Conservation (phyloP, 2,797 vertebrate species). For the Danio choprae region DNA sequence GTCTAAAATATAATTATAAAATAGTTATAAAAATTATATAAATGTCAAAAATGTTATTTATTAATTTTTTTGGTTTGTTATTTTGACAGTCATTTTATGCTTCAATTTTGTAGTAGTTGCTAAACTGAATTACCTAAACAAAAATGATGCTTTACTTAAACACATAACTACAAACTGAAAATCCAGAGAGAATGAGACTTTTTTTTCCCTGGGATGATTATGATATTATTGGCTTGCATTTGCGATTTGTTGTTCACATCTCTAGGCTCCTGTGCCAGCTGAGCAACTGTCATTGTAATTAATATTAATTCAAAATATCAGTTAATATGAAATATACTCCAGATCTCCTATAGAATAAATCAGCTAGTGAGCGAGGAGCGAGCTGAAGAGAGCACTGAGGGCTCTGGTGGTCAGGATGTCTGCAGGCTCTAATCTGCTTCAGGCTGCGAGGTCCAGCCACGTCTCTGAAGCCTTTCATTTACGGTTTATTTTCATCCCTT, state of each 20-base stretch:
- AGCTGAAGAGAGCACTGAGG: conserved; percentile 1
- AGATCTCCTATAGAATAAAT: conserved; percentile 1
- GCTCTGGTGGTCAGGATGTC: conserved; percentile 57
- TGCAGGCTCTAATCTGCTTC: conserved; percentile 64
- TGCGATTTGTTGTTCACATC: not conserved
- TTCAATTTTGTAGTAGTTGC: no score
- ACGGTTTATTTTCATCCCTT: conserved; percentile 66
- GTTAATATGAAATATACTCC: not conserved
- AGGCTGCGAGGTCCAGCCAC: conserved; percentile 55
- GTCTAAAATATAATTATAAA: no score
- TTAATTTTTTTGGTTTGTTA: no score
- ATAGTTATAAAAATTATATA: no score
- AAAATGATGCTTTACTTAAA: no score
- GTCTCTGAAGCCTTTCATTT: conserved; percentile 66
- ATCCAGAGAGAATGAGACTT: no score
- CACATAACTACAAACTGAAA: no score
- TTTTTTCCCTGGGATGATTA: not conserved
- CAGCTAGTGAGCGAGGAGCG: conserved; percentile 10
- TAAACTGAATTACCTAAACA: no score
- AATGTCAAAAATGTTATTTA: no score
- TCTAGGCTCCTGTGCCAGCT: not conserved
- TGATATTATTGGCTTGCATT: not conserved
- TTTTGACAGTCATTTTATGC: no score
- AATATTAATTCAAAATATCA: not conserved
- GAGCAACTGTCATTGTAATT: not conserved